These are phyloP conservation scores for Oxystoma pomonae DNA, from an alignment of 2,888 invertebrate species.

Conservation along the genomic window DNA sequence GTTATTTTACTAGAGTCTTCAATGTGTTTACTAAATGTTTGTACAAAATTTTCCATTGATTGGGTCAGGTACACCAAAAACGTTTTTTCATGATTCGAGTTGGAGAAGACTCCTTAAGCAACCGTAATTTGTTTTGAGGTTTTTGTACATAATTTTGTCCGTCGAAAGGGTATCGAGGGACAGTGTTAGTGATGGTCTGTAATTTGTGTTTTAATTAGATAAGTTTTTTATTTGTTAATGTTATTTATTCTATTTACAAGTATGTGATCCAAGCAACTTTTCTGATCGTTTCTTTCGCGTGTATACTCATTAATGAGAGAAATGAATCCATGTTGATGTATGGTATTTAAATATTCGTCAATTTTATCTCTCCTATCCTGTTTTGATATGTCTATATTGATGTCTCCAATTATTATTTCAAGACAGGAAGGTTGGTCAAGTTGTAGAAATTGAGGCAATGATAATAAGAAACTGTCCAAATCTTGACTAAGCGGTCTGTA, in stretches of 20 bases:
- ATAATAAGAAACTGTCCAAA: too few species aligned
- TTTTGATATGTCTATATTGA: too few species aligned
- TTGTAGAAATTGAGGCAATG: too few species aligned
- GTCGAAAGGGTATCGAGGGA: too few species aligned
- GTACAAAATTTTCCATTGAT: neutral
- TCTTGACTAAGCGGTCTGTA: too few species aligned
- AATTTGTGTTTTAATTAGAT: slow-evolving; percentile 5
- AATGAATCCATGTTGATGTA: slow-evolving; percentile 4
- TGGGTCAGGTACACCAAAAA: neutral
- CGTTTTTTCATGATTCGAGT: neutral
- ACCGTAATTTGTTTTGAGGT: neutral
- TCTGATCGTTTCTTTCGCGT: too few species aligned
- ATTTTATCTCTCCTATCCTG: slow-evolving; percentile 5
- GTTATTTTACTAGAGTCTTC: neutral
- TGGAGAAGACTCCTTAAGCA: neutral
- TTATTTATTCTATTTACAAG: neutral
- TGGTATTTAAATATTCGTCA: slow-evolving; percentile 2
- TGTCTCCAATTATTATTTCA: too few species aligned
- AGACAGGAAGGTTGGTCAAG: too few species aligned
- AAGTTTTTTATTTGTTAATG: slow-evolving; percentile 3
- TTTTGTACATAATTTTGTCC: too few species aligned
- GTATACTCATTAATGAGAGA: slow-evolving; percentile 7
- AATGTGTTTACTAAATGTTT: neutral
- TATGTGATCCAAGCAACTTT: slow-evolving; percentile 8
- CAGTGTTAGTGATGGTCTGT: slow-evolving; percentile 6